Base-by-base conservation (phyloP, 2,113 vertebrate genomes). In the Myxocyprinus asiaticus region DNA sequence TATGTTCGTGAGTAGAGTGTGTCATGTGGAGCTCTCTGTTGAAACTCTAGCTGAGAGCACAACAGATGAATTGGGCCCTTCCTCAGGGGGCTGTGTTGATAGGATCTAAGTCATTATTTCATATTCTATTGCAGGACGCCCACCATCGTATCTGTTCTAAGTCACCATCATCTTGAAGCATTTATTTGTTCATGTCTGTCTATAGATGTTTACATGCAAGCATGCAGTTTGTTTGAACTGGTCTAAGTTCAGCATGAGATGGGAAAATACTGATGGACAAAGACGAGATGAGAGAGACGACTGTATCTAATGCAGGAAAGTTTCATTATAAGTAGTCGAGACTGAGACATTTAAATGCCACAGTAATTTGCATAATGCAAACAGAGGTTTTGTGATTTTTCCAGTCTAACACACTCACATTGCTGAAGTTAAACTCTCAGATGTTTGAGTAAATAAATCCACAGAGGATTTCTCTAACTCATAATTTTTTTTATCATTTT, bases 41-140 rank as follows among this genome's bases (percentile, higher is more conserved):
- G 72, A 63, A 74, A 74, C 72, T 63, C 45, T 63, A 74, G 42
- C 72, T 9, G 44, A 50, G 9, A 48, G 11, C 43, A 47, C 8
- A 72, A 59, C 55, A 59, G 70, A 73, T 73, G 56, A 73, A 73
- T 42, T 11, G 58, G 33, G n/a, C 55, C 55, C 43, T 59, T 71
- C 42, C 55, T 72, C n/a, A 45, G 55, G 55, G 55, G 70, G 55
- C 9, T 9, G n/a, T 11, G 70, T 11, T 74, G 58, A 74, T 74
- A 6, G 11, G 72, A 74, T 62, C 72, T 50, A 56, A 62, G 4
- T 33, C 58, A 50, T 45, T 11, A 10, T 63, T 63, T 74, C 17
- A 74, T 62, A 42, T 74, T 56, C 17, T n/a, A 10, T 58, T 44
- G 51, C 68, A 10, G 33, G 53, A 56, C 12, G 4, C 22, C 22